Evolutionary conservation across 2,113 vertebrate genomes (phyloP).

Genomic region (Tiliqua scincoides): DNA sequence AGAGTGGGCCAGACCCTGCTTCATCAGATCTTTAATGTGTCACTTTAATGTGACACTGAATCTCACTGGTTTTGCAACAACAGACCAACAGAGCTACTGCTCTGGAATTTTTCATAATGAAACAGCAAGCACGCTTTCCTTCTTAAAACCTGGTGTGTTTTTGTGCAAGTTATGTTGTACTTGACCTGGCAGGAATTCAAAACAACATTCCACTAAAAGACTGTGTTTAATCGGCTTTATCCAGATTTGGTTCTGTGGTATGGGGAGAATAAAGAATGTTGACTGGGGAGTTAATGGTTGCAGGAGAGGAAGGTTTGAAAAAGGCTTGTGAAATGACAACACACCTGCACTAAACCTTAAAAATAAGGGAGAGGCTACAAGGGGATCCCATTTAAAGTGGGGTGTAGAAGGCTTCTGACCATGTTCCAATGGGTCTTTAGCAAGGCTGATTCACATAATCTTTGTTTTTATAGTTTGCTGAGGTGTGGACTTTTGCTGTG

Average conservation of each 20-base stretch:
- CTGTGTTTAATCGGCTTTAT: slow-evolving; percentile 3
- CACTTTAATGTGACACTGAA: background rate
- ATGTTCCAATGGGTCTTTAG: background rate
- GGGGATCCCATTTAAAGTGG: background rate
- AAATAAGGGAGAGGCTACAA: background rate
- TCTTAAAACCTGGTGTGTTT: background rate
- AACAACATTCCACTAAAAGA: background rate
- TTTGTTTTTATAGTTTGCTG: background rate
- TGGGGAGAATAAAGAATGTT: background rate
- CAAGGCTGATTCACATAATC: background rate
- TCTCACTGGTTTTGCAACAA: background rate
- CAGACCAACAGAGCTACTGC: background rate
- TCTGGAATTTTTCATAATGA: background rate
- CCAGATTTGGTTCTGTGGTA: background rate
- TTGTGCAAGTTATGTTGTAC: background rate
- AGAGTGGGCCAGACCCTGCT: background rate
- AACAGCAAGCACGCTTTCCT: background rate
- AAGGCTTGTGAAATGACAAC: background rate
- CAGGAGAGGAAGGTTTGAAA: background rate
- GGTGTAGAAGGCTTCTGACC: background rate
- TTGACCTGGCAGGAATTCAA: background rate
- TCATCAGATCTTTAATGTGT: background rate
- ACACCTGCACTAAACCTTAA: background rate
- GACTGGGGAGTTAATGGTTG: background rate
- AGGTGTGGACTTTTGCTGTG: background rate